Conservation (phyloP, 2,113 vertebrate species). For the Bungarus multicinctus region DNA sequence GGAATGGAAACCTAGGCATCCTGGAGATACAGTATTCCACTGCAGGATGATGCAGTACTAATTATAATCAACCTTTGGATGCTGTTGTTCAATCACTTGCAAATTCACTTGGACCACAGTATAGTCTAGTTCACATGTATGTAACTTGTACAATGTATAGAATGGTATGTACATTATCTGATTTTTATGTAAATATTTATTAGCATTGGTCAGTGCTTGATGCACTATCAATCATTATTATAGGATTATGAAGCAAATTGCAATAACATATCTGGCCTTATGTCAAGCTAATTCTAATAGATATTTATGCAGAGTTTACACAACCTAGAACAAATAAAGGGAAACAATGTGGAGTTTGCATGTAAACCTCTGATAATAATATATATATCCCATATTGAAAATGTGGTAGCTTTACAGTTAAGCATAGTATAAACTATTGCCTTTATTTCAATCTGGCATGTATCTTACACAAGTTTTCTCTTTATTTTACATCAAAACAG, state of each 20-base stretch:
- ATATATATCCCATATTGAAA: constrained; percentile 2
- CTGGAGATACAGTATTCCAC: not conserved
- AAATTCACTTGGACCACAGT: not conserved
- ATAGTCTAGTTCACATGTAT: not conserved
- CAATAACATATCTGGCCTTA: not conserved
- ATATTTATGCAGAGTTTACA: not conserved
- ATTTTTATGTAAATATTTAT: not conserved
- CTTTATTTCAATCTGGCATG: not conserved
- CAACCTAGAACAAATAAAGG: not conserved
- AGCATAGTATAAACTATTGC: not conserved
- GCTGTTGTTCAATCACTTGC: not conserved
- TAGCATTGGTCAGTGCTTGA: not conserved
- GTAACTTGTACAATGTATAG: not conserved
- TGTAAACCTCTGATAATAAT: not conserved
- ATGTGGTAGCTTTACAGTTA: not conserved
- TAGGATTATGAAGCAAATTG: not conserved
- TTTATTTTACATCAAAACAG: not conserved
- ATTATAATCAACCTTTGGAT: not conserved
- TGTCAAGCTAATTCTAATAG: not conserved
- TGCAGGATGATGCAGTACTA: not conserved
- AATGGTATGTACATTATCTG: not conserved
- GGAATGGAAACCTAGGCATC: not conserved
- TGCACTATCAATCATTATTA: not conserved
- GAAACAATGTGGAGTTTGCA: not conserved
- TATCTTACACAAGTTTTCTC: not conserved